Percentiles rank a stretch among this genome's conserved stretches.
These are phyloP conservation scores for Halcyon smyrnensis DNA, from an alignment of 2,797 vertebrate genomes.

Conservation along the genomic window DNA sequence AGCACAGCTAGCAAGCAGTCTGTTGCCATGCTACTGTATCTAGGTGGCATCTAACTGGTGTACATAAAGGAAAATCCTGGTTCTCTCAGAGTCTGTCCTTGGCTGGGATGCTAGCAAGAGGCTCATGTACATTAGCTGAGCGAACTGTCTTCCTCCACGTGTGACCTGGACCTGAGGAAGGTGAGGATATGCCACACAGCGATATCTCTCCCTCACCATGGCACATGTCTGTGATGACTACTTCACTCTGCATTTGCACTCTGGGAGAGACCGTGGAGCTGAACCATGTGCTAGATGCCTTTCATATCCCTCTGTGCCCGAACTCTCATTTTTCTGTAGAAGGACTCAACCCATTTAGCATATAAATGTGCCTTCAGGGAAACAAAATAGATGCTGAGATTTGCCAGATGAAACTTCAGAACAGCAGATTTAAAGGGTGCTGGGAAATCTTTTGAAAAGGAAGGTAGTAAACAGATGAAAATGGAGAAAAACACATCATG, in stretches of 20 bases:
- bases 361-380: not conserved
- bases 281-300: not conserved
- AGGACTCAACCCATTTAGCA: not conserved
- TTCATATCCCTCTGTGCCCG: not conserved
- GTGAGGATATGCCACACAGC: not conserved
- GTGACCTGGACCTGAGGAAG: not conserved
- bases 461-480: not conserved
- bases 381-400: not conserved
- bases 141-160: not conserved
- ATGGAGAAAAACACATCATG: not conserved
- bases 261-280: not conserved
- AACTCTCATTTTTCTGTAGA: not conserved
- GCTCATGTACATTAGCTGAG: not conserved
- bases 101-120: not conserved
- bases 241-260: not conserved
- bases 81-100: not conserved
- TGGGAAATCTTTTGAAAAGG: not conserved
- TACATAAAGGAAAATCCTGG: not conserved
- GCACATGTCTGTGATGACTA: not conserved
- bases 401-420: not conserved
- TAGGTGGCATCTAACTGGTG: not conserved
- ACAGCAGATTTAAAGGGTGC: not conserved
- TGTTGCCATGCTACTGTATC: slow-evolving; percentile 61
- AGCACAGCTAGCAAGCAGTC: slow-evolving; percentile 7
- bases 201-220: not conserved